These are phyloP conservation scores for Mionectes olivaceus DNA, from an alignment of 2,797 vertebrate species.

Conservation along the genomic window DNA sequence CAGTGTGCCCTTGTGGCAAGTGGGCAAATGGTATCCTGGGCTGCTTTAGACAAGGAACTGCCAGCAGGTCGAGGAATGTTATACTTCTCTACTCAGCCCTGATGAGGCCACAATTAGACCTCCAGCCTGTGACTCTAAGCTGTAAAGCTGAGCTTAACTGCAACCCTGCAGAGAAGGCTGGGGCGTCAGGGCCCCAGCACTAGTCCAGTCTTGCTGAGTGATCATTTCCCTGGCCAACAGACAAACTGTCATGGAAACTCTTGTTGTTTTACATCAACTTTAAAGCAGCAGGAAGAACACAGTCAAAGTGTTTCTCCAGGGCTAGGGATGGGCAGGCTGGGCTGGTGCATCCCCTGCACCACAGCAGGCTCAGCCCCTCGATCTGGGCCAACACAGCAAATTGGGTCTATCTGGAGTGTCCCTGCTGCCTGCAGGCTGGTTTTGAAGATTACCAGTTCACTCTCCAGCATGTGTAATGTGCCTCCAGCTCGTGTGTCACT, in stretches of 20 bases:
- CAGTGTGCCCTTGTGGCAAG: not conserved
- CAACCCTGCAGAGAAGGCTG: not conserved
- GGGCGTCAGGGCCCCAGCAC: not conserved
- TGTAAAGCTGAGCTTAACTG: not conserved
- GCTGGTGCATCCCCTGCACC: not conserved
- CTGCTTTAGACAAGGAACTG: not conserved
- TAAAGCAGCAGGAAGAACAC: not conserved
- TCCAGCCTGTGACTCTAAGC: not conserved
- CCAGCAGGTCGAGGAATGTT: not conserved
- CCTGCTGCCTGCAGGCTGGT: not conserved
- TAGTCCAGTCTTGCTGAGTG: not conserved
- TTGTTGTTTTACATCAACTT: not conserved
- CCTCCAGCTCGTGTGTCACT: not conserved
- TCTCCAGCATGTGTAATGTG: rapidly evolving
- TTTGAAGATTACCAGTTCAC: not conserved
- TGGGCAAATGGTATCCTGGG: not conserved
- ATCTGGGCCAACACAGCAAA: not conserved
- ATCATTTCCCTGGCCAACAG: not conserved
- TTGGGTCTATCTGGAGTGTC: not conserved
- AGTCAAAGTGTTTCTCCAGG: not conserved
- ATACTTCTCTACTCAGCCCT: not conserved
- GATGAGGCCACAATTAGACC: not conserved
- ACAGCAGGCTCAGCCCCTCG: rapidly evolving
- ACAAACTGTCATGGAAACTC: not conserved
- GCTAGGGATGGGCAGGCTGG: not conserved